Evolutionary conservation across 2,888 invertebrate genomes (phyloP), one percentile per base, ranked within the genome.

Genomic region (Eristalis tenax): DNA sequence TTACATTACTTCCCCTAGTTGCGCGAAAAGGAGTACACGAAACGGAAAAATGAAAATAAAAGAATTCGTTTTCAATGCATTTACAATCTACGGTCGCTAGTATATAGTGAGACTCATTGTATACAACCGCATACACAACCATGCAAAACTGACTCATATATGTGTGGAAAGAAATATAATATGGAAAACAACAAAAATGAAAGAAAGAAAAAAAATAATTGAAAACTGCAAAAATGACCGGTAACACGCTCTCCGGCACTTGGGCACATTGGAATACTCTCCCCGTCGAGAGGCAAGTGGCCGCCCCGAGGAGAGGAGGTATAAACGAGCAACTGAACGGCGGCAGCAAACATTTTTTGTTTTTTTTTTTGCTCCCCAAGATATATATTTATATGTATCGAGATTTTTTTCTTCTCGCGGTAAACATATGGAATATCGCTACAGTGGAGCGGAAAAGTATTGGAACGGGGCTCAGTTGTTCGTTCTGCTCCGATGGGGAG

Each of bases 151-250:
- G 26, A 59, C 23, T 26, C 23, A 13, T 26, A 10, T 23, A 4
- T 11, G 59, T 59, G 59, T 13, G 59, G 23, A 59, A 13, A 13
- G 26, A 4, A 59, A 59, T 26, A 59, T 26, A 26, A 59, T 26
- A 15, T 13, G 26, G 15, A 59, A 59, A 32, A 32, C 10, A 32
- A 32, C 32, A 59, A n/a, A 8, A 8, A 15, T 26, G 13, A 13
- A 26, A 26, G 23, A 32, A 32, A 10, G 5, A 23, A 59, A 59
- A 59, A 6, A 8, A 8, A 26, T 23, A 11, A 4, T 13, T 28
- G 23, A 26, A 59, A 59, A 59, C 59, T 28, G 26, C 23, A 59
- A 59, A 59, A 59, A 59, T 59, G 59, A 26, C 59, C 59, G 59
- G 59, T 59, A 59, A 59, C 26, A 59, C 59, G 56, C 59, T 6